Evolutionary conservation across 2,113 vertebrate species (phyloP), one percentile per base, ranked within the genome.

Genomic region (Charina bottae): DNA sequence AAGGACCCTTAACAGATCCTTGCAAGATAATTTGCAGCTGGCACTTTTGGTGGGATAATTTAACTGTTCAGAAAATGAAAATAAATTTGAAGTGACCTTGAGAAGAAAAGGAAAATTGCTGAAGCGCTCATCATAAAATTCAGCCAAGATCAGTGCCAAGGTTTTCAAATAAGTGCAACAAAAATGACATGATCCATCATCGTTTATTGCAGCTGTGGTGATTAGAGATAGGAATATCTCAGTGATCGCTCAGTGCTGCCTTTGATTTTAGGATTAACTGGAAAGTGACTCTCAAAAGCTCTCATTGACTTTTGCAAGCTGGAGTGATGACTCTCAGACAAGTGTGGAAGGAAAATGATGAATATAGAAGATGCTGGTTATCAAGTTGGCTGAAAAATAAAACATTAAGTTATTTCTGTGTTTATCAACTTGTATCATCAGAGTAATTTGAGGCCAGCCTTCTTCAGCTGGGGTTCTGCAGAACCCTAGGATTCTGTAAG

Each of bases 341-440:
- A 12, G 26, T 55, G 8, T 89, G 12, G 56, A 28, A 42, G 68
- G 88, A 89, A 84, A 46, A 46, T 54, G 3, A 59, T 28, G 1
- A 10, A 53, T 59, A n/a, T 8, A 3, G 49, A 49, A 49, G 49
- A 49, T 49, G 49, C 49, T 49, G 49, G 49, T 91, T n/a, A 10
- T 2, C 49, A 58, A 37, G 37, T 13, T 49, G 42, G 42, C 37
- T 85, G 0, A 4, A 90, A 15, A 0, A 0, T 10, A 0, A 8
- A 0, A 54, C 49, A 49, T 49, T 49, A 49, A 49, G 4, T 49
- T 49, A 49, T 49, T 49, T 49, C 49, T 49, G 49, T 49, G 5
- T 49, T 49, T 49, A 49, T 49, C 49, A 49, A 49, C 4, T 49
- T 49, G 49, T 3, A 49, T 49, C 49, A 49, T 6, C 49, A 49